Percentiles rank a stretch among this genome's conserved stretches.
Conservation (phyloP, 2,888 invertebrate genomes). For the Calameuta filiformis region DNA sequence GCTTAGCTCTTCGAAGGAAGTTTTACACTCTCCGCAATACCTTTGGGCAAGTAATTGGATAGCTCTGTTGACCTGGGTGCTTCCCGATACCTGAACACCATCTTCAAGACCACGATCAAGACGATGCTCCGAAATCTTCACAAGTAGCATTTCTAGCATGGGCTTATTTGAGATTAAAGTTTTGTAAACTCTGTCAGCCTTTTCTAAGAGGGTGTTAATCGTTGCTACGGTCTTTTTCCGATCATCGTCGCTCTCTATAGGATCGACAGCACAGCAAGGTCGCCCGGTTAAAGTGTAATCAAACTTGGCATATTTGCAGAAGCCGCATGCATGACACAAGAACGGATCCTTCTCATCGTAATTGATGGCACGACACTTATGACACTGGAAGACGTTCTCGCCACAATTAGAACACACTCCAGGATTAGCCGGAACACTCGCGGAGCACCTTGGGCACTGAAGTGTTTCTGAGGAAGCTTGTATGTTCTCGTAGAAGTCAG, state of each 20-base stretch:
- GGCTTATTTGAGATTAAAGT: conserved; percentile 92
- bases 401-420: conserved; percentile 98
- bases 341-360: conserved; percentile 99
- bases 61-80: conserved; percentile 84
- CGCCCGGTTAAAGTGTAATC: conserved; percentile 93
- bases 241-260: conserved; percentile 97
- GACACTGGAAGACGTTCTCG: conserved; percentile 99
- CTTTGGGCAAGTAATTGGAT: conserved; percentile 95
- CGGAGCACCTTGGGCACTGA: conserved; percentile 96
- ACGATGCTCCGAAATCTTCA: conserved; percentile 90
- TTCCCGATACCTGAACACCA: conserved; percentile 66
- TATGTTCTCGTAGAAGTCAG: conserved; percentile 96
- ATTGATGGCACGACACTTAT: conserved; percentile 98
- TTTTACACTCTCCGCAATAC: conserved; percentile 94
- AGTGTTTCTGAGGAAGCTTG: conserved; percentile 93
- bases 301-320: conserved; percentile 99
- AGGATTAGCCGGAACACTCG: conserved; percentile 96
- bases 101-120: conserved; percentile 75
- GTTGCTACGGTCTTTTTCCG: conserved; percentile 93
- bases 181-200: conserved; percentile 93
- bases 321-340: conserved; percentile 98
- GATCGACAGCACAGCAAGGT: conserved; percentile 96
- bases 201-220: conserved; percentile 90
- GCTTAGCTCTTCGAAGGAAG: conserved; percentile 94
- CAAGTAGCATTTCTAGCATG: conserved; percentile 84